These are phyloP conservation scores for Nebria ingens DNA, from an alignment of 1,140 invertebrate genomes.

Conservation along the genomic window DNA sequence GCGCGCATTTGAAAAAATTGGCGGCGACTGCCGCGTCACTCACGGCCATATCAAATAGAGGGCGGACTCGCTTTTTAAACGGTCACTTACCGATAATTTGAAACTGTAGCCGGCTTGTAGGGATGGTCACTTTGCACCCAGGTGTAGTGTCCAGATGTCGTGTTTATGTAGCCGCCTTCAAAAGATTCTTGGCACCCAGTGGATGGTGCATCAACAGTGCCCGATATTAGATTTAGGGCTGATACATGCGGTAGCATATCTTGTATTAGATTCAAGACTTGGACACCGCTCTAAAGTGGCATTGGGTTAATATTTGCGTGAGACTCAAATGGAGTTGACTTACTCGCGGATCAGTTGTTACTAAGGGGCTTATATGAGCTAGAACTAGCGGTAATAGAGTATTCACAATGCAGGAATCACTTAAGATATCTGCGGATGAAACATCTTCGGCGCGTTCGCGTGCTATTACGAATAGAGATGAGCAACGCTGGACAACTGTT, in stretches of 20 bases:
- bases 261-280: constrained; percentile 82
- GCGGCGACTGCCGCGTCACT: too few species aligned
- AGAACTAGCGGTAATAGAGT: constrained; percentile 68
- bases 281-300: constrained; percentile 66
- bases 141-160: constrained; percentile 78
- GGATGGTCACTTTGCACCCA: constrained; percentile 95
- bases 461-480: constrained; percentile 59
- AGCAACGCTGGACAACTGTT: constrained; percentile 60
- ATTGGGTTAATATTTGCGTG: neutral
- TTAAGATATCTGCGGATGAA: constrained; percentile 43
- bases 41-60: too few species aligned
- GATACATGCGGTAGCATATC: constrained; percentile 84
- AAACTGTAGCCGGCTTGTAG: constrained; percentile 82
- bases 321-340: constrained; percentile 19
- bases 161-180: constrained; percentile 29
- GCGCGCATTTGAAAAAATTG: too few species aligned
- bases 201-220: constrained; percentile 34
- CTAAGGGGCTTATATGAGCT: constrained; percentile 70
- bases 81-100: constrained; percentile 67
- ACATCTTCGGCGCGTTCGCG: constrained; percentile 49
- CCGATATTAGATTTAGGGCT: constrained; percentile 62
- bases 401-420: constrained; percentile 46
- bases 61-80: too few species aligned
- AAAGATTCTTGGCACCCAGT: constrained; percentile 11
- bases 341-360: constrained; percentile 71